Percentiles rank a stretch among this genome's conserved stretches.
Evolutionary conservation across 2,888 invertebrate species (phyloP).

Genomic region (Mimachlamys varia): DNA sequence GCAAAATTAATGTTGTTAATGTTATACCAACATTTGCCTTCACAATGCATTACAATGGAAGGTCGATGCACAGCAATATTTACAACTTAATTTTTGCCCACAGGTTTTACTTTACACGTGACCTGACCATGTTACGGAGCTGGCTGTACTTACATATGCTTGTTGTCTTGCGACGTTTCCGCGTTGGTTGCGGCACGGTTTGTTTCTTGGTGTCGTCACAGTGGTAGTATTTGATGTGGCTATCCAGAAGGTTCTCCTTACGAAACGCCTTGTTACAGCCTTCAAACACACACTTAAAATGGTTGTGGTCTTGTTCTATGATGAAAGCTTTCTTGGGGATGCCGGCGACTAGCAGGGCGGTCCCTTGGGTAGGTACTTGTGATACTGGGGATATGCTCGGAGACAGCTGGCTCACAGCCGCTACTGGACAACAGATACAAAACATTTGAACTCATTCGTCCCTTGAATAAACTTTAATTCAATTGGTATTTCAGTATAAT

Average conservation of each 20-base stretch:
- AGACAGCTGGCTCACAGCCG: not conserved
- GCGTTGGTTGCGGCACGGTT: slow-evolving; percentile 54
- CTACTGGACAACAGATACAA: not conserved
- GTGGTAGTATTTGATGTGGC: slow-evolving; percentile 98
- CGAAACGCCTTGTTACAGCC: slow-evolving; percentile 94
- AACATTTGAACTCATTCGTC: no score
- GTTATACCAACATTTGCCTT: no score
- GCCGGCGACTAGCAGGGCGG: not conserved
- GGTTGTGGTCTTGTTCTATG: slow-evolving; percentile 80
- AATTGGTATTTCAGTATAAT: no score
- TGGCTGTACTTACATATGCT: slow-evolving; percentile 65
- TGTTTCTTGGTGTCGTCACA: slow-evolving; percentile 63
- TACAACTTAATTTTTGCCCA: no score
- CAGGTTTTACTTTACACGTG: no score
- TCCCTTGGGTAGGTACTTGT: not conserved
- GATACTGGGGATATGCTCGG: not conserved
- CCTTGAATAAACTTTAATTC: no score
- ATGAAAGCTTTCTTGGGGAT: slow-evolving; percentile 78
- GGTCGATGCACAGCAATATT: no score
- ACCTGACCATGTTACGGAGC: no score
- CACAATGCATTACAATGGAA: no score
- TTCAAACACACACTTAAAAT: slow-evolving; percentile 79
- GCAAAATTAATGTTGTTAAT: no score
- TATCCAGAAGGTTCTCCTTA: slow-evolving; percentile 93
- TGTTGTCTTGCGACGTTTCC: slow-evolving; percentile 69